Evolutionary conservation across 1,140 invertebrate genomes (phyloP).

Genomic region (Pomacea maculata): DNA sequence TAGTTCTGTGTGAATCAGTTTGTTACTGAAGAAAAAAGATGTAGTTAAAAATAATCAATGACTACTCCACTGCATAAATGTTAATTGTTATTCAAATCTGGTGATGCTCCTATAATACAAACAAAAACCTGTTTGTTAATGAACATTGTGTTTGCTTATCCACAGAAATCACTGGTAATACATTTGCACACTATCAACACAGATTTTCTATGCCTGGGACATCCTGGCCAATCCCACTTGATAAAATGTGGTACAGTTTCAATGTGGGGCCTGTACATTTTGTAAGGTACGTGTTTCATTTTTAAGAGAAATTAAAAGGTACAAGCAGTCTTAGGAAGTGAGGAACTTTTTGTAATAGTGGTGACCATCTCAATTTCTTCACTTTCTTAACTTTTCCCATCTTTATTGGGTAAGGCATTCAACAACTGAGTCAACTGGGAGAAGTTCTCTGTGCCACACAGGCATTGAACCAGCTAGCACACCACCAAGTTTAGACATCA

Average conservation of each 20-base stretch:
- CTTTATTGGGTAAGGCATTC: neutral
- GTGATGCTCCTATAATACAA: too few species aligned
- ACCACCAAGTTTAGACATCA: too few species aligned
- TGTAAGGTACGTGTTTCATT: constrained; percentile 37
- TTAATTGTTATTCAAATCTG: too few species aligned
- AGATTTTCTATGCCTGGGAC: constrained; percentile 60
- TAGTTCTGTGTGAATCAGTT: too few species aligned
- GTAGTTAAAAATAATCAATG: too few species aligned
- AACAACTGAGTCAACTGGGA: too few species aligned
- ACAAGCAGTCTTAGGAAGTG: neutral
- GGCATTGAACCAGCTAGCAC: too few species aligned
- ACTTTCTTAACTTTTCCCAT: neutral
- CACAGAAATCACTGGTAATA: constrained; percentile 45
- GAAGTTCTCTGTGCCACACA: too few species aligned
- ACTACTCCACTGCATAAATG: too few species aligned
- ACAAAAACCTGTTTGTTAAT: too few species aligned
- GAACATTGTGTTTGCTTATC: neutral
- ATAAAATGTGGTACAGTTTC: constrained; percentile 65
- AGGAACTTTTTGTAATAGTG: neutral
- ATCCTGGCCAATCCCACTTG: constrained; percentile 48
- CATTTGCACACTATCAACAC: constrained; percentile 54
- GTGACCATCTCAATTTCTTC: neutral
- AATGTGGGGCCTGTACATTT: constrained; percentile 88
- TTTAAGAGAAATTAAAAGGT: neutral
- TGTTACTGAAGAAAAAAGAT: too few species aligned